These are phyloP conservation scores for Lates japonicus DNA, from an alignment of 2,797 vertebrate species.

Conservation along the genomic window DNA sequence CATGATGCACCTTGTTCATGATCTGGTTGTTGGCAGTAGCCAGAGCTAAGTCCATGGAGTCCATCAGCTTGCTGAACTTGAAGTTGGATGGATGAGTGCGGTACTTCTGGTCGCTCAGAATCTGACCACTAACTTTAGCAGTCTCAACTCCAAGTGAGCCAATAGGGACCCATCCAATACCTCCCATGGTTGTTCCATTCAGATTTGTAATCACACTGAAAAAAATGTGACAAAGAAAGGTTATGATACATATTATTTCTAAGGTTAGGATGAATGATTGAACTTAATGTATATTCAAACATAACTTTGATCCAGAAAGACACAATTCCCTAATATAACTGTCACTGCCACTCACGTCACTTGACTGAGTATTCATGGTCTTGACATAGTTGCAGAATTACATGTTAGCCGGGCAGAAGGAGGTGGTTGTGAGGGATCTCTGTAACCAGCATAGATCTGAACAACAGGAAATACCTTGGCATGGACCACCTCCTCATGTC, in stretches of 20 bases:
- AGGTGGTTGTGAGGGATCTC: conserved; percentile 87
- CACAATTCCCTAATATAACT: no score
- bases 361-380: conserved; percentile 91
- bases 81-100: conserved; percentile 89
- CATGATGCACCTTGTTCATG: conserved; percentile 85
- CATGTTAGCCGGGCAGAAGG: conserved; percentile 92
- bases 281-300: no score
- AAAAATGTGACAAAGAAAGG: background rate
- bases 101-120: conserved; percentile 90
- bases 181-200: conserved; percentile 87
- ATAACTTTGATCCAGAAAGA: no score
- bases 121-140: conserved; percentile 89
- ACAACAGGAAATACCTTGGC: conserved; percentile 92
- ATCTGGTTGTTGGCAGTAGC: conserved; percentile 92
- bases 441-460: conserved; percentile 91
- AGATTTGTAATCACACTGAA: conserved; percentile 91
- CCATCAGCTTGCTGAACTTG: conserved; percentile 90
- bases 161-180: conserved; percentile 90
- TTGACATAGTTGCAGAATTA: conserved; percentile 84
- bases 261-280: no score
- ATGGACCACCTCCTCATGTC: conserved; percentile 91
- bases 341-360: conserved; percentile 84
- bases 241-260: no score
- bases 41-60: conserved; percentile 91
- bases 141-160: conserved; percentile 92